These are phyloP conservation scores for Drosophila cardini DNA, from an alignment of 1,140 invertebrate genomes.

Conservation along the genomic window DNA sequence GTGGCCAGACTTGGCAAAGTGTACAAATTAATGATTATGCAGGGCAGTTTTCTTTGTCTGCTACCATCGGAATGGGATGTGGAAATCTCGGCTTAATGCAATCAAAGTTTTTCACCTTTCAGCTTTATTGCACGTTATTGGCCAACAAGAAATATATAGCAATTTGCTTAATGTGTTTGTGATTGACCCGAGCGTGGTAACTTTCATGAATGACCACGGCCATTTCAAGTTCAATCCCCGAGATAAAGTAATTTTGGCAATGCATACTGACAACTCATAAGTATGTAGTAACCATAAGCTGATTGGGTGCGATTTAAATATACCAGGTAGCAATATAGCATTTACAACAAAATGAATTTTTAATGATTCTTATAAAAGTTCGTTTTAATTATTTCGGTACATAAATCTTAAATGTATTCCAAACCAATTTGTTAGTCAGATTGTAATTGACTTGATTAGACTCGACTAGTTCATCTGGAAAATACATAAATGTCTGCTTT, in stretches of 20 bases:
- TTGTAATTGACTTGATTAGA: too few species aligned
- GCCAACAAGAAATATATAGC: slow-evolving; percentile 58
- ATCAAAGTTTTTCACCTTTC: slow-evolving; percentile 66
- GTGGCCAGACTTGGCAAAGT: slow-evolving; percentile 55
- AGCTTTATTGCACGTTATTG: slow-evolving; percentile 53
- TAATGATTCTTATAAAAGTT: too few species aligned
- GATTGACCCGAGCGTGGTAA: slow-evolving; percentile 59
- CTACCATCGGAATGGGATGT: slow-evolving; percentile 19
- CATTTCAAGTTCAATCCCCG: slow-evolving; percentile 19
- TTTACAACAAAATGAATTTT: too few species aligned
- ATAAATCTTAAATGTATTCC: too few species aligned
- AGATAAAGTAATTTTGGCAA: slow-evolving; percentile 35
- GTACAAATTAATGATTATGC: slow-evolving; percentile 76
- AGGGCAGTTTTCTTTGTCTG: slow-evolving; percentile 26
- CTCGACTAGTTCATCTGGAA: too few species aligned
- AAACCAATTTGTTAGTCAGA: too few species aligned
- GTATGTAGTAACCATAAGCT: too few species aligned
- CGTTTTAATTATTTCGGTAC: too few species aligned
- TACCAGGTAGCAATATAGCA: too few species aligned
- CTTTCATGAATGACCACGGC: slow-evolving; percentile 19
- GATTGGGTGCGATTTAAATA: too few species aligned
- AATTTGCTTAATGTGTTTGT: slow-evolving; percentile 76
- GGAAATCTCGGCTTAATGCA: slow-evolving; percentile 73
- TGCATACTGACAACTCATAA: too few species aligned
- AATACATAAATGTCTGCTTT: background rate